Base-by-base conservation (phyloP, 37 sponge, comb jelly and placozoan genomes). In the Corticium candelabrum region DNA sequence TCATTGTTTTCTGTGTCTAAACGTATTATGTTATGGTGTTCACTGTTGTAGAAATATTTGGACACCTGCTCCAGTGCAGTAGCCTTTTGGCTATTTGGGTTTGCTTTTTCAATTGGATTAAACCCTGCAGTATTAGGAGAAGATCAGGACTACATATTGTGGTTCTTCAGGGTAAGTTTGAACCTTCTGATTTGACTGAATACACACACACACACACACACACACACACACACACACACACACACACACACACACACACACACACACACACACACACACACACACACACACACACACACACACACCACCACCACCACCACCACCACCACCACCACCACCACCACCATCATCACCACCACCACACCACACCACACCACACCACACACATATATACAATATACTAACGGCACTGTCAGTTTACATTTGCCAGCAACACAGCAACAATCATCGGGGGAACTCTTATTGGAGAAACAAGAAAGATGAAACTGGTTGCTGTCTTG, bases 361-460 rank as follows among this genome's bases (percentile, higher is more conserved):
- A 68, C 68, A 2, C 68, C 33, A 33, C 68, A 68, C 32, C 2
- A 4, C 7, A 40, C 7, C 3, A 69, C 75, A 4, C 86, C 91
- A 62, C 82, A 87, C 40, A 90, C 39, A 37, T 85, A 90, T 40
- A 71, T 84, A 39, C 77, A n/a, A n/a, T n/a, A n/a, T n/a, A n/a
- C n/a, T n/a, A n/a, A n/a, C n/a, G n/a, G n/a, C n/a, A n/a, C 62
- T 50, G 62, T 50, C 21, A 84, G 91, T 94, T 88, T 56, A 91
- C 89, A 33, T 94, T 94, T 83, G 95, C 95, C 32, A 90, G 91
- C 77, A 94, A 90, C 81, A 86, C 95, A 0, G 95, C 95, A 35
- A 94, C 95, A 34, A 77, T 94, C 34, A 72, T 94, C 68, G 91
- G 91, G 3, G 95, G 95, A 3, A 85, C 84, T 31, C 83, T 94